Evolutionary conservation across 2,888 invertebrate species (phyloP), one percentile per base, ranked within the genome.

Genomic region (Sphaerophoria taeniata): DNA sequence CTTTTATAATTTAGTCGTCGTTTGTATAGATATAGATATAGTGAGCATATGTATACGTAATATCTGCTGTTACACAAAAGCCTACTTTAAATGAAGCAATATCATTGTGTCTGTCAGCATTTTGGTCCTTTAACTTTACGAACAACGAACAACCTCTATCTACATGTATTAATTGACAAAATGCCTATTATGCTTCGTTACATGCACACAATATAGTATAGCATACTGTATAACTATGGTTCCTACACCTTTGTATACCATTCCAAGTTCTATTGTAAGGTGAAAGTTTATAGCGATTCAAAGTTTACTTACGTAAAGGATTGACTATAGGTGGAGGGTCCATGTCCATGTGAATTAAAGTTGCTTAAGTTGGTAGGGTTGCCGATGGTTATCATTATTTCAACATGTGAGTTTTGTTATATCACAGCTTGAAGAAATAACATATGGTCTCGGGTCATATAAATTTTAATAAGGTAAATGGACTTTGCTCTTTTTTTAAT

Each of bases 51-150:
- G n/a, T n/a, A n/a, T n/a, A n/a, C n/a, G n/a, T n/a, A n/a, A n/a
- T n/a, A n/a, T n/a, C n/a, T n/a, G n/a, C 16, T 76, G 55, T 16
- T 47, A 65, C n/a, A 43, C 36, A 47, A 67, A 67, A 67, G 61
- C 39, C 55, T 67, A 12, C 16, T 67, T 31, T 34, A 43, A 39
- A 63, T 63, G 73, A 72, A 61, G 45, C 58, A 73, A 74, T 70
- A 78, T 65, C 74, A 71, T 65, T 78, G 83, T 74, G n/a, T n/a
- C 73, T 74, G 83, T 65, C 78, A 70, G 67, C 65, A 65, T 58
- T 58, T 14, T n/a, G 51, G 12, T 2, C 36, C 7, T 34, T 31
- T 49, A 61, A 82, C 77, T 58, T 63, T 63, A 73, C n/a, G 61
- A 34, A 69, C 34, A 63, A 36, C 36, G 58, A 11, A 43, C 7